These are phyloP conservation scores for Megalonaias nervosa DNA, from an alignment of 1,140 invertebrate genomes.

Conservation along the genomic window DNA sequence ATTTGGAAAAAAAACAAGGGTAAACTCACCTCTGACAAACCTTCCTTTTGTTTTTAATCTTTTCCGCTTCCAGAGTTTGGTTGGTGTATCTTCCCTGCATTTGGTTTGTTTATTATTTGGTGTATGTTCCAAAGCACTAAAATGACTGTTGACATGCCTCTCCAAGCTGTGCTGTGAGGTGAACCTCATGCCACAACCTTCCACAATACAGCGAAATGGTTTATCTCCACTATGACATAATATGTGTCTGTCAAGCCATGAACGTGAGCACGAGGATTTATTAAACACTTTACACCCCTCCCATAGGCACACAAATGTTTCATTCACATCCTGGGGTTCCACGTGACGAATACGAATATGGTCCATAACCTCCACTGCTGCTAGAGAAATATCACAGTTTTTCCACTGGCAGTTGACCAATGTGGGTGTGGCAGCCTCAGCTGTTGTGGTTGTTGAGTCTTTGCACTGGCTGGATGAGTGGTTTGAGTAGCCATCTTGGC, in stretches of 20 bases:
- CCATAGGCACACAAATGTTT: slow-evolving; percentile 93
- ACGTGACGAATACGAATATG: slow-evolving; percentile 92
- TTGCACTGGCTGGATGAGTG: no score
- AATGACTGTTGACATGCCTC: slow-evolving; percentile 95
- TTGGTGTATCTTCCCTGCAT: slow-evolving; percentile 74
- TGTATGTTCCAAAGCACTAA: slow-evolving; percentile 77
- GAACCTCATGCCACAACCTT: slow-evolving; percentile 91
- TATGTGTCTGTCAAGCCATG: slow-evolving; percentile 95
- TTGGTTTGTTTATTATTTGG: slow-evolving; percentile 57
- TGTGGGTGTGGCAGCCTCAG: background rate
- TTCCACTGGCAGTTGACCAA: slow-evolving; percentile 82
- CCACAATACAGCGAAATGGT: slow-evolving; percentile 95
- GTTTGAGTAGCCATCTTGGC: no score
- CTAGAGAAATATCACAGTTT: slow-evolving; percentile 82
- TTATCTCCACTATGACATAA: slow-evolving; percentile 90
- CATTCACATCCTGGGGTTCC: slow-evolving; percentile 83
- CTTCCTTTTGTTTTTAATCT: slow-evolving; percentile 29
- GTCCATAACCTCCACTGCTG: slow-evolving; percentile 86
- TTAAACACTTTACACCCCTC: slow-evolving; percentile 95
- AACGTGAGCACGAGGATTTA: slow-evolving; percentile 88
- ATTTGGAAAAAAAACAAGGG: no score
- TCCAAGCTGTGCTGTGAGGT: slow-evolving; percentile 91
- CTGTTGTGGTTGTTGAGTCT: background rate
- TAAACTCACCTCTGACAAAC: slow-evolving; percentile 22
- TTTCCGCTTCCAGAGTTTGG: slow-evolving; percentile 76